These are phyloP conservation scores for Teleogryllus oceanicus DNA, from an alignment of 2,888 invertebrate species.

Conservation along the genomic window DNA sequence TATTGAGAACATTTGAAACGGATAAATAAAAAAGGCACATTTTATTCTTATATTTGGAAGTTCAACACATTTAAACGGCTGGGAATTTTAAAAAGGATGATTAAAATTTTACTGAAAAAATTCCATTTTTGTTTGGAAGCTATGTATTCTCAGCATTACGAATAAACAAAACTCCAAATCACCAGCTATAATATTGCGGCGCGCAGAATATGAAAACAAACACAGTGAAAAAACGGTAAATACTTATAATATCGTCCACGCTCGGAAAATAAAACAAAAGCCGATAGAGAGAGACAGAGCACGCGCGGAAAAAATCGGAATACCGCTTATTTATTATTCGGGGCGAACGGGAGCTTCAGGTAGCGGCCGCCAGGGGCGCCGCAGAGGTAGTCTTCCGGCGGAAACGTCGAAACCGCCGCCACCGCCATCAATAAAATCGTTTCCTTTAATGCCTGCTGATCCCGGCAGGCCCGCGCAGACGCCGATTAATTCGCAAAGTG, in stretches of 20 bases:
- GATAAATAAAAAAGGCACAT: too few relatives aligned
- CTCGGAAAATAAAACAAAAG: not conserved
- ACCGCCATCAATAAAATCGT: conserved; percentile 18
- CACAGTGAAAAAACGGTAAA: not conserved
- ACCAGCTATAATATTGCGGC: too few relatives aligned
- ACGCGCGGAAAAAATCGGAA: not conserved
- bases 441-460: not conserved
- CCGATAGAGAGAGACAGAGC: not conserved
- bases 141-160: too few relatives aligned
- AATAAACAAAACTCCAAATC: too few relatives aligned
- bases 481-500: not conserved
- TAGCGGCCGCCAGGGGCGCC: too few relatives aligned
- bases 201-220: not conserved
- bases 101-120: too few relatives aligned
- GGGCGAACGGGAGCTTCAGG: too few relatives aligned
- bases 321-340: not conserved
- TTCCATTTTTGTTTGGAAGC: too few relatives aligned
- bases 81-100: too few relatives aligned
- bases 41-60: too few relatives aligned
- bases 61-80: too few relatives aligned
- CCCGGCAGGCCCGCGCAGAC: not conserved
- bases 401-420: not conserved
- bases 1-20: too few relatives aligned
- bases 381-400: not conserved
- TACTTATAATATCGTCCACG: not conserved